phyloP scores from a whole-genome alignment of 2,888 invertebrate genomes.

The Geophilus truncorum region DNA sequence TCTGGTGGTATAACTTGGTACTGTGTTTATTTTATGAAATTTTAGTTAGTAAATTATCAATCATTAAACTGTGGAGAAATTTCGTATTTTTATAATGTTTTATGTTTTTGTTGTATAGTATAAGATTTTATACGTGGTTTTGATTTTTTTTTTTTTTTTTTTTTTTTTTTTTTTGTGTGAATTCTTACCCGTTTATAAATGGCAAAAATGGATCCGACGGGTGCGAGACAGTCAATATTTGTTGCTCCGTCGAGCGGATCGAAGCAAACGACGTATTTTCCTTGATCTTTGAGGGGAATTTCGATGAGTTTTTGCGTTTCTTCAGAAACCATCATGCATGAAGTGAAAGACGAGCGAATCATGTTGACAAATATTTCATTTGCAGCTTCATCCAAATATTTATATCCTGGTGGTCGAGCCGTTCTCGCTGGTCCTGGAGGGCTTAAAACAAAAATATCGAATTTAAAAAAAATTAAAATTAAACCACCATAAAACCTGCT shows the following conservation, averaged over 20 bases:
- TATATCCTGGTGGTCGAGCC: too few relatives aligned
- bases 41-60: too few relatives aligned
- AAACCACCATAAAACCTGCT: too few relatives aligned
- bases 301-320: constrained; percentile 87
- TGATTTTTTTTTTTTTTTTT: neutral
- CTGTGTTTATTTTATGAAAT: too few relatives aligned
- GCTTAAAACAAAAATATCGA: too few relatives aligned
- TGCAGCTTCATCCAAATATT: constrained; percentile 91
- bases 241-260: constrained; percentile 98
- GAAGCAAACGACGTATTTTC: constrained; percentile 96
- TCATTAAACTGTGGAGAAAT: too few relatives aligned
- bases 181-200: constrained; percentile 68
- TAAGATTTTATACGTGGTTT: too few relatives aligned
- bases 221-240: constrained; percentile 96
- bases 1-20: too few relatives aligned
- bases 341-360: constrained; percentile 87
- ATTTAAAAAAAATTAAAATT: too few relatives aligned
- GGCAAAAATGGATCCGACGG: constrained; percentile 93
- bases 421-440: too few relatives aligned
- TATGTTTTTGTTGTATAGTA: too few relatives aligned
- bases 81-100: too few relatives aligned
- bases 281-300: constrained; percentile 80
- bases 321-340: constrained; percentile 87
- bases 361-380: constrained; percentile 98
- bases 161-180: neutral